Conservation (phyloP, 2,888 invertebrate species). For the Sympetrum striolatum region DNA sequence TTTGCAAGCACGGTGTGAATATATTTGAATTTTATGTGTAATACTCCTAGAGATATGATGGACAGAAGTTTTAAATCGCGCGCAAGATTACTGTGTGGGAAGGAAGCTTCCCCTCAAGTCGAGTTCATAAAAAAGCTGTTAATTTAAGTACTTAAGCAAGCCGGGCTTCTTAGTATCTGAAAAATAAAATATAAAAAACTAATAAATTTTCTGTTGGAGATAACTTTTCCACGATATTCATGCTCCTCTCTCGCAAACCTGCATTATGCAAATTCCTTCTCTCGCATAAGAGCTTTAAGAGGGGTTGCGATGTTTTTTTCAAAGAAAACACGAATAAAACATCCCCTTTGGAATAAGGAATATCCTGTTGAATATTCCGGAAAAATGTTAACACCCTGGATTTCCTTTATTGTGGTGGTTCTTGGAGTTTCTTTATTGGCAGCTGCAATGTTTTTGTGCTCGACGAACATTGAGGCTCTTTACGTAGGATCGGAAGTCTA, state of each 20-base stretch:
- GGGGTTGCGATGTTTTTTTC: no score
- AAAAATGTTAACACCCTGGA: no score
- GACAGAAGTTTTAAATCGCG: not conserved
- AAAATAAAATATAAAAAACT: not conserved
- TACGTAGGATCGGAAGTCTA: no score
- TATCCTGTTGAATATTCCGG: no score
- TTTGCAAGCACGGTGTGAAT: not conserved
- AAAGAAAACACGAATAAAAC: no score
- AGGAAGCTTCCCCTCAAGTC: not conserved
- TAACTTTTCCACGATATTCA: not conserved
- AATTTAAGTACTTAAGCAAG: slow-evolving; percentile 34
- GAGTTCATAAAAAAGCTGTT: slow-evolving; percentile 4
- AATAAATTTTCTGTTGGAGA: slow-evolving; percentile 17
- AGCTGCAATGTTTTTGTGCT: no score
- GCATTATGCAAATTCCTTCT: not conserved
- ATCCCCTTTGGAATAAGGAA: no score
- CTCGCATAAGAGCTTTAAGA: no score
- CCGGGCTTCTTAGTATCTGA: slow-evolving; percentile 21
- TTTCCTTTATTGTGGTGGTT: no score
- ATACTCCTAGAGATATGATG: not conserved
- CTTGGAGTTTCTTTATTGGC: no score
- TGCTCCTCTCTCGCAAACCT: not conserved
- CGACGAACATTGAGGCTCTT: no score
- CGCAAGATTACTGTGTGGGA: not conserved
- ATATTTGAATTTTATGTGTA: not conserved